A percentile compares a stretch with the other conserved stretches of the same genome.
phyloP scores from a whole-genome alignment of 2,113 vertebrate genomes.

The Danio rerio region DNA sequence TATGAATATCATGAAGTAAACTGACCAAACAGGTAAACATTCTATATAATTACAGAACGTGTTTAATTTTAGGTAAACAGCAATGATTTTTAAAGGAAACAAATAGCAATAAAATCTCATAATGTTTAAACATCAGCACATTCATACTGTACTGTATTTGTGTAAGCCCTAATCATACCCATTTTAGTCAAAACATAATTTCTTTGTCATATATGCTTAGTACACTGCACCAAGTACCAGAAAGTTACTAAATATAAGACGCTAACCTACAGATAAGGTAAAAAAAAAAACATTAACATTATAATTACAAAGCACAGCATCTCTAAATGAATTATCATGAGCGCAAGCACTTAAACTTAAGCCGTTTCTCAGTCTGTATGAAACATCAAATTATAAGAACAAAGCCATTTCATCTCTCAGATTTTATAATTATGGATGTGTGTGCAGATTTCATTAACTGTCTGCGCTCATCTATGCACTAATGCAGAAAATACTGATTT shows the following conservation, averaged over 20 bases:
- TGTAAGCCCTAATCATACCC: background rate
- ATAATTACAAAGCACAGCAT: conserved; percentile 4
- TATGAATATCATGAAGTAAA: background rate
- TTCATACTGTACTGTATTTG: background rate
- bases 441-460: conserved; percentile 17
- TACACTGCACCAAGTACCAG: conserved; percentile 4
- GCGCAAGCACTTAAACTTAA: conserved; percentile 34
- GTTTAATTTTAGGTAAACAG: too few relatives aligned
- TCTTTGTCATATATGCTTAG: background rate
- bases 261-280: conserved; percentile 4
- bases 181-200: background rate
- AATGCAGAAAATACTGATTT: conserved; percentile 26
- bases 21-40: background rate
- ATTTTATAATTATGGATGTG: conserved; percentile 36
- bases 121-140: background rate
- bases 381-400: conserved; percentile 39
- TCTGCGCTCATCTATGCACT: background rate
- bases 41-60: background rate
- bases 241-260: background rate
- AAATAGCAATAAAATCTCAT: background rate
- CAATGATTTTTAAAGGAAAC: too few relatives aligned
- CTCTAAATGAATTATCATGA: conserved; percentile 7
- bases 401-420: conserved; percentile 26
- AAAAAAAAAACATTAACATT: conserved; percentile 10
- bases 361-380: conserved; percentile 38